Evolutionary conservation across 2,888 invertebrate species (phyloP).

Genomic region (Pherbina coryleti): DNA sequence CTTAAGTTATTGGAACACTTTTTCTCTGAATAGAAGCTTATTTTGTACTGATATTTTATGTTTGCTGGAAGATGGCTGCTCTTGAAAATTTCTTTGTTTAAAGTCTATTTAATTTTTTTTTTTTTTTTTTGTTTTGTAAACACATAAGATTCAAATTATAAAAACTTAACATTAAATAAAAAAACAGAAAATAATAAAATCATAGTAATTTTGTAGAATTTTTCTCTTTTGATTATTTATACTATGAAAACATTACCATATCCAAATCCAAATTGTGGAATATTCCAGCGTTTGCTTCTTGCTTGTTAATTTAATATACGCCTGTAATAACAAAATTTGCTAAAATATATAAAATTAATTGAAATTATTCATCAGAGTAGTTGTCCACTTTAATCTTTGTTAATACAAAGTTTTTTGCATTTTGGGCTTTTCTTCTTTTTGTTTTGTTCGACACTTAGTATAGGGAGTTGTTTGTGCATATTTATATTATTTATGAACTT

Average conservation of each 20-base stretch:
- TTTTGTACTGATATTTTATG: too few species aligned
- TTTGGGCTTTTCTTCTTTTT: background rate
- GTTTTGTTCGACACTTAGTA: background rate
- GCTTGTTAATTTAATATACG: constrained; percentile 34
- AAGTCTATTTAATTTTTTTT: background rate
- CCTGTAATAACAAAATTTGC: constrained; percentile 32
- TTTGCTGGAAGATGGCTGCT: background rate
- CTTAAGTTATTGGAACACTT: too few species aligned
- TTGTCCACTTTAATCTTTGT: background rate
- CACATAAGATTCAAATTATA: constrained; percentile 14
- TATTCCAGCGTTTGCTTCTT: constrained; percentile 39
- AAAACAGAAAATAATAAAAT: background rate
- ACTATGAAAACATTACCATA: constrained; percentile 45
- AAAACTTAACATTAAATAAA: constrained; percentile 1
- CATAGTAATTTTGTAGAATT: background rate
- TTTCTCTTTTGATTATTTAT: constrained; percentile 34
- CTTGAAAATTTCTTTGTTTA: background rate
- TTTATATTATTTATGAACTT: constrained; percentile 7
- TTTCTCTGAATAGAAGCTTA: too few species aligned
- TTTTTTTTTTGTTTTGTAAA: background rate
- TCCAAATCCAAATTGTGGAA: constrained; percentile 44
- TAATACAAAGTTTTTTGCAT: background rate
- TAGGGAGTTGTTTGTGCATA: background rate
- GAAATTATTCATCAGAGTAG: background rate
- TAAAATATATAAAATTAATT: constrained; percentile 11